Evolutionary conservation across 2,797 vertebrate species (phyloP).

Genomic region (Paguma larvata): DNA sequence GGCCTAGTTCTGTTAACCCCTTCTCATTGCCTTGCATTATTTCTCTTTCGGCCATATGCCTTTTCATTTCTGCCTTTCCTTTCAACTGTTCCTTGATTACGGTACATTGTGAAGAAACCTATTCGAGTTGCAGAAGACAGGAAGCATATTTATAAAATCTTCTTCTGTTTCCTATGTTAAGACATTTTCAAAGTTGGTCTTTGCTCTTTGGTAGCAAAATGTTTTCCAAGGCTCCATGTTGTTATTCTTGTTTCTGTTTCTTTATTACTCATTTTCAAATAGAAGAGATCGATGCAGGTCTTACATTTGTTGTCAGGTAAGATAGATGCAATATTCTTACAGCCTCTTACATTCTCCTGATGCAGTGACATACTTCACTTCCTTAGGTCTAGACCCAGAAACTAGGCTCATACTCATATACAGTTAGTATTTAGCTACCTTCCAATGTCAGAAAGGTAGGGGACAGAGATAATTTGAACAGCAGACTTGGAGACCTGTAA

Average conservation of each 20-base stretch:
- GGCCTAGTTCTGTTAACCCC: not conserved
- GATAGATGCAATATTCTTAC: not conserved
- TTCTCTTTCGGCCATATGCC: not conserved
- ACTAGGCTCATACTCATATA: not conserved
- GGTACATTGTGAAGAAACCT: not conserved
- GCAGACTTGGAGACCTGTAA: not conserved
- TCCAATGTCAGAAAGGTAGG: not conserved
- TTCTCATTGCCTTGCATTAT: not conserved
- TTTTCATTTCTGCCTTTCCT: not conserved
- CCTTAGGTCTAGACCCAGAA: not conserved
- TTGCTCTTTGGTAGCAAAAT: not conserved
- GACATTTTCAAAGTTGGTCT: not conserved
- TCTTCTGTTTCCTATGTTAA: not conserved
- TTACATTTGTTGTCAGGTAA: not conserved
- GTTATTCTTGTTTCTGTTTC: not conserved
- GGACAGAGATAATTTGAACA: not conserved
- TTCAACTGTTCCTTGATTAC: not conserved
- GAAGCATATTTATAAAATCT: not conserved
- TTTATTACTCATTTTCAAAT: not conserved
- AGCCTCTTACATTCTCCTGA: not conserved
- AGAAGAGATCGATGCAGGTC: not conserved
- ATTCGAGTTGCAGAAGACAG: not conserved
- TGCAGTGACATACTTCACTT: not conserved
- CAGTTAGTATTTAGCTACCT: not conserved
- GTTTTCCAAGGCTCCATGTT: not conserved